Percentiles rank a stretch among this genome's conserved stretches.
These are phyloP conservation scores for Lordiphosa collinella DNA, from an alignment of 1,140 invertebrate species.

Conservation along the genomic window DNA sequence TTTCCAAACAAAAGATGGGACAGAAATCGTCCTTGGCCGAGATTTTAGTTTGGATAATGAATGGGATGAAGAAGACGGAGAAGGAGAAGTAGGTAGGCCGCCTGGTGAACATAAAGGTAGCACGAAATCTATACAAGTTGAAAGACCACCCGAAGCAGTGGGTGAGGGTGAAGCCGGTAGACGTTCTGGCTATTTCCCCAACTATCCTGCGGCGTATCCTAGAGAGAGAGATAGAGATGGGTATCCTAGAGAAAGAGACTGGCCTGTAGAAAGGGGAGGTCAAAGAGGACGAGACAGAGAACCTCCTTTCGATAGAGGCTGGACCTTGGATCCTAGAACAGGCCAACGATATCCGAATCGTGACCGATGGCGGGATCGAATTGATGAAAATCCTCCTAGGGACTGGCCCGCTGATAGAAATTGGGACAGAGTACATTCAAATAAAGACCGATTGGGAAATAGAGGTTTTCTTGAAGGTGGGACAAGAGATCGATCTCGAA, in stretches of 20 bases:
- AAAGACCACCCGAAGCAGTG: too few relatives aligned
- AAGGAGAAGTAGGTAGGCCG: background rate
- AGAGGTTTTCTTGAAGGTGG: background rate
- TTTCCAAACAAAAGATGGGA: too few relatives aligned
- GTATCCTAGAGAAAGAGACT: too few relatives aligned
- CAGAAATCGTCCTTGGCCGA: too few relatives aligned
- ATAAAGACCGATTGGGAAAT: background rate
- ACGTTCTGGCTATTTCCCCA: background rate
- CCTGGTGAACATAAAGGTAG: too few relatives aligned
- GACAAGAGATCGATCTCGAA: background rate
- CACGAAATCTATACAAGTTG: too few relatives aligned
- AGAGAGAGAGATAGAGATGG: background rate
- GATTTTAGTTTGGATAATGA: too few relatives aligned
- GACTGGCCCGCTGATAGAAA: conserved; percentile 9
- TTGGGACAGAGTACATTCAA: background rate
- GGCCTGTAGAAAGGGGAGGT: background rate
- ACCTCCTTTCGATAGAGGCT: background rate
- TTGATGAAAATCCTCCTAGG: background rate
- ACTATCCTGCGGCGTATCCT: too few relatives aligned
- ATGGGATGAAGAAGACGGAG: background rate
- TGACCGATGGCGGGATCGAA: background rate
- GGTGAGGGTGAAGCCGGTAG: too few relatives aligned
- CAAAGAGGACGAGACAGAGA: background rate
- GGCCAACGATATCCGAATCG: background rate
- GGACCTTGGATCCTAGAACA: background rate